Evolutionary conservation across 2,797 vertebrate species (phyloP).

Genomic region (Neopelma chrysocephalum): DNA sequence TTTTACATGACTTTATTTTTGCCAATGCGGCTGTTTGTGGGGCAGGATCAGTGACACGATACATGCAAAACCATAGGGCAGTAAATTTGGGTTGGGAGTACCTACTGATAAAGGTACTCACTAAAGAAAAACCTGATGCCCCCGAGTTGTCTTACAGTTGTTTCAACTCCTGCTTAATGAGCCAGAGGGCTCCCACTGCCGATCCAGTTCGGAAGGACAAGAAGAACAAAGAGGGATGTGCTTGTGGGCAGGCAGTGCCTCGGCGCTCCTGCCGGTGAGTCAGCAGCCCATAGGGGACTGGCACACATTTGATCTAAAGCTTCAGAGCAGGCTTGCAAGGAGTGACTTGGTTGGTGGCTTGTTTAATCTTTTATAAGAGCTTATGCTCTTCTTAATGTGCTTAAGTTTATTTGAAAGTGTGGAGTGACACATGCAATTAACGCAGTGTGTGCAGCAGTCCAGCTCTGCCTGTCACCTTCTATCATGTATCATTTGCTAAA

Average conservation of each 20-base stretch:
- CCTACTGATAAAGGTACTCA: background rate
- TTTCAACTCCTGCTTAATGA: background rate
- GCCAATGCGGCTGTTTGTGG: background rate
- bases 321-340: background rate
- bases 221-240: background rate
- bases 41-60: background rate
- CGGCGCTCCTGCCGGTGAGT: background rate
- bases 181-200: accelerated
- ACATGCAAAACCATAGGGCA: background rate
- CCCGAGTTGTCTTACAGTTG: background rate
- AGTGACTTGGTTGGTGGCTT: background rate
- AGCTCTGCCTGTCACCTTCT: background rate
- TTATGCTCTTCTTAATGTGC: background rate
- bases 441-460: background rate
- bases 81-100: background rate
- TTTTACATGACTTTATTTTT: background rate
- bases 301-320: background rate
- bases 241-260: background rate
- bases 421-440: background rate
- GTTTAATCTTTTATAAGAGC: background rate
- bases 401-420: background rate
- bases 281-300: background rate
- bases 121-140: background rate
- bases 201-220: accelerated
- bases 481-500: background rate